Evolutionary conservation across 2,113 vertebrate species (phyloP).

Genomic region (Campylorhamphus procurvoides): DNA sequence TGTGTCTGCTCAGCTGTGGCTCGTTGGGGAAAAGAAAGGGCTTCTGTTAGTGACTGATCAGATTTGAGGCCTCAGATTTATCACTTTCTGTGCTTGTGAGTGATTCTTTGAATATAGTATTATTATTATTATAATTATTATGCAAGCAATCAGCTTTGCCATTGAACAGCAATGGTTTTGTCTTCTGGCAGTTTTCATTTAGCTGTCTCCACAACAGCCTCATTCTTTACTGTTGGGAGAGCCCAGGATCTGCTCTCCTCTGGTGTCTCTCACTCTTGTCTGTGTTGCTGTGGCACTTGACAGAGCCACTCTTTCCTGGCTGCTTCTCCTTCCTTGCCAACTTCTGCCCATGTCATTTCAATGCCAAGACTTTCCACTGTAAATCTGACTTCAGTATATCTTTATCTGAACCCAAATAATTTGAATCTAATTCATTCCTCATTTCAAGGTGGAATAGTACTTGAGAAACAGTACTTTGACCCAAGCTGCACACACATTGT

Average conservation of each 20-base stretch:
- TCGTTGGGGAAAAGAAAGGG: neutral
- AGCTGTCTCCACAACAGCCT: neutral
- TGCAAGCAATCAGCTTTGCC: neutral
- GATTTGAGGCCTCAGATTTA: neutral
- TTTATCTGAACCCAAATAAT: neutral
- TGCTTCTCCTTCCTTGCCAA: neutral
- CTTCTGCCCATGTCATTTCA: neutral
- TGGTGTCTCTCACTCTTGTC: neutral
- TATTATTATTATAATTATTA: neutral
- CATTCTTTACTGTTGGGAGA: neutral
- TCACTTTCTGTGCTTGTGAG: neutral
- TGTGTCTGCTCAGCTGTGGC: neutral
- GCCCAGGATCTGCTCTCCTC: neutral
- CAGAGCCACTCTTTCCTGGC: neutral
- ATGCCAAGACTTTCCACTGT: neutral
- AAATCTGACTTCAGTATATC: neutral
- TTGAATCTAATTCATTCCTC: neutral
- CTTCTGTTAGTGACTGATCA: neutral
- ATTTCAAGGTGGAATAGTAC: conserved; percentile 84
- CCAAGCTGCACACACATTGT: conserved; percentile 93
- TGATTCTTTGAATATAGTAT: neutral
- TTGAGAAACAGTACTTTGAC: conserved; percentile 96
- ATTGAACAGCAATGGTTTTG: conserved; percentile 19
- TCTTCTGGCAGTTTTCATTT: neutral
- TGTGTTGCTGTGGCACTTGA: neutral